These are phyloP conservation scores for Tamias sibiricus DNA, from an alignment of 2,113 vertebrate genomes.

Conservation along the genomic window DNA sequence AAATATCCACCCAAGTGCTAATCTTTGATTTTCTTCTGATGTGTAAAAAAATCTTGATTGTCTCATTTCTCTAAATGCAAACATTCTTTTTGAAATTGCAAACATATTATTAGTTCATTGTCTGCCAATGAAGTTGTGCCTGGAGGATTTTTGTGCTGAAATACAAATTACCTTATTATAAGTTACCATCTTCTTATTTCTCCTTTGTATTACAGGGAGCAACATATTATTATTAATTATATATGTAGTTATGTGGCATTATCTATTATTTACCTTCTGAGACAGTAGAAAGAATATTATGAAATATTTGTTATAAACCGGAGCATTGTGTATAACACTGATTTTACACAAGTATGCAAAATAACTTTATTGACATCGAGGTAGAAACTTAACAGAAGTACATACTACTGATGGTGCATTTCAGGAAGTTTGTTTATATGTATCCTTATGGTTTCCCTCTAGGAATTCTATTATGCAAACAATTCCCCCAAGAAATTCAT, in stretches of 20 bases:
- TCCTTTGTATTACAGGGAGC: background rate
- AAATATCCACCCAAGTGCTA: background rate
- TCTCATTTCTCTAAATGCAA: slow-evolving; percentile 25
- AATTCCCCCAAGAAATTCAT: slow-evolving; percentile 43
- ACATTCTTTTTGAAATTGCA: background rate
- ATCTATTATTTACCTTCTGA: background rate
- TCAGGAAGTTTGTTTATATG: slow-evolving; percentile 23
- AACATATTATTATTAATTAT: background rate
- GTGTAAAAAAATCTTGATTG: background rate
- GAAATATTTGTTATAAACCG: background rate
- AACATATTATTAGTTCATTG: background rate
- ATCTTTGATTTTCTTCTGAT: background rate
- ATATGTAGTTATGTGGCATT: background rate
- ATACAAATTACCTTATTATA: slow-evolving; percentile 2
- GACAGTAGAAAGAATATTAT: background rate
- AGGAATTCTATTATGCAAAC: slow-evolving; percentile 47
- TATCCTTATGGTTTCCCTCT: slow-evolving; percentile 45
- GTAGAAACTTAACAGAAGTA: background rate
- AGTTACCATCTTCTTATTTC: background rate
- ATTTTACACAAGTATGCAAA: background rate
- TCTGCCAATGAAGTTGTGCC: background rate
- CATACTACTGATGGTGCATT: background rate
- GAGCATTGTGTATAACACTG: background rate
- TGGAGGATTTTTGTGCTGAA: background rate
- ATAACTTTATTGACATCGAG: background rate